Evolutionary conservation across 2,113 vertebrate species (phyloP).

Genomic region (Oophaga pumilio): DNA sequence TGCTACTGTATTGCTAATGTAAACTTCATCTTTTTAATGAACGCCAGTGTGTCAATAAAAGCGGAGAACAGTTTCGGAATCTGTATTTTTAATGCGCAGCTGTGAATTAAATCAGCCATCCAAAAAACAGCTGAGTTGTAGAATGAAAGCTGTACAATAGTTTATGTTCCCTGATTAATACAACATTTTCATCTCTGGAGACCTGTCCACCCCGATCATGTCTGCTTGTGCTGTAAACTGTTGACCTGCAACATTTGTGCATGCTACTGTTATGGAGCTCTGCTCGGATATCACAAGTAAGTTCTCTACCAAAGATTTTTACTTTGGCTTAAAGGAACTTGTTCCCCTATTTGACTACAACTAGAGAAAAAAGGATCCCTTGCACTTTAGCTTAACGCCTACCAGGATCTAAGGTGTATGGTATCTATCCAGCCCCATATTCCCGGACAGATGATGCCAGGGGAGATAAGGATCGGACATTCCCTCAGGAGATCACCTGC

Average conservation of each 20-base stretch:
- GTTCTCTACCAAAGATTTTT: not conserved
- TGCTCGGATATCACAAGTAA: slow-evolving; percentile 30
- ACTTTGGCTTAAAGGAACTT: not conserved
- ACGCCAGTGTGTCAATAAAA: slow-evolving; percentile 52
- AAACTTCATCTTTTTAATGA: slow-evolving; percentile 54
- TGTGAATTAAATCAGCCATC: slow-evolving; percentile 45
- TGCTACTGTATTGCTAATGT: slow-evolving; percentile 45
- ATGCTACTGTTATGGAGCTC: slow-evolving; percentile 17
- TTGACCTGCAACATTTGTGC: slow-evolving; percentile 27
- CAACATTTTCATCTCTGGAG: not conserved
- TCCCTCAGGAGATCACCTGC: no score
- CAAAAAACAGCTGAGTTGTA: slow-evolving; percentile 34
- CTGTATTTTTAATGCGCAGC: slow-evolving; percentile 49
- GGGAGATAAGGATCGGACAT: no score
- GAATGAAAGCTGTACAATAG: slow-evolving; percentile 20
- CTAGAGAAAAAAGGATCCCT: not conserved
- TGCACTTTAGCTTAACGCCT: no score
- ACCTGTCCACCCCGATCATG: slow-evolving; percentile 1
- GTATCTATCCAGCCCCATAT: no score
- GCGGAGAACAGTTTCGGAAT: slow-evolving; percentile 27
- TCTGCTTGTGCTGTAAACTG: not conserved
- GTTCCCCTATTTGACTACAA: not conserved
- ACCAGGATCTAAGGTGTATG: no score
- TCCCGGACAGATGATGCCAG: no score
- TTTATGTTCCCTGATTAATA: slow-evolving; percentile 45